Base-by-base conservation (phyloP, 2,797 vertebrate genomes). In the Babyrousa celebensis region DNA sequence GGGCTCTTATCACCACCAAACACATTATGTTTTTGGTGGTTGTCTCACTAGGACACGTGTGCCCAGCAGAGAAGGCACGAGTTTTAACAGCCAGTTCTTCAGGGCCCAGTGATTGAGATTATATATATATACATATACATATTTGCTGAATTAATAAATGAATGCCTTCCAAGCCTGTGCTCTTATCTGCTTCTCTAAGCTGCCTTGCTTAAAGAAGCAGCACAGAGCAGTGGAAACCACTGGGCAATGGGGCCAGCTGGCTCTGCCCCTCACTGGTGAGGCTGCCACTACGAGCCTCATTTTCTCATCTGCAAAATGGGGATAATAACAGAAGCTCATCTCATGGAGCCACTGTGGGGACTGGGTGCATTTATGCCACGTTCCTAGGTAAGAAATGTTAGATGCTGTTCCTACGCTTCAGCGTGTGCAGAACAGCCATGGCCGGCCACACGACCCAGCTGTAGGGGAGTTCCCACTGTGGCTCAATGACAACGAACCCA, bases 11-110 rank as follows among this genome's bases (percentile, higher is more conserved):
- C 65, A 23, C 58, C 36, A 18, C 29, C 65, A 17, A 15, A 32
- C 71, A 52, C 5, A 1, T 12, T 63, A 17, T 1, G 0, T 70
- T n/a, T 32, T 12, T 4, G 0, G 58, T 12, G 23, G n/a, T 29
- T 10, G 60, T 29, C 60, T 89, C 43, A 2, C 11, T 21, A 9
- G n/a, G 40, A 63, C 58, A 9, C 1, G 4, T 16, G 80, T 48
- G 40, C 62, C 70, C n/a, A 10, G 27, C 4, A 1, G 12, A 58
- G 10, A 63, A 20, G 43, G 18, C 58, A 77, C 0, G 32, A 2
- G 2, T 17, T 80, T 80, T 60, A 40, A 27, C 21, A 60, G 56
- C 78, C 25, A 56, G 17, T 60, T 36, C 78, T 80, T 32, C 21
- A 80, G 56, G 21, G 8, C 78, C 23, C 8, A 48, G 43, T 48